Evolutionary conservation across 2,888 invertebrate species (phyloP).

Genomic region (Tenthredo scrophulariae): DNA sequence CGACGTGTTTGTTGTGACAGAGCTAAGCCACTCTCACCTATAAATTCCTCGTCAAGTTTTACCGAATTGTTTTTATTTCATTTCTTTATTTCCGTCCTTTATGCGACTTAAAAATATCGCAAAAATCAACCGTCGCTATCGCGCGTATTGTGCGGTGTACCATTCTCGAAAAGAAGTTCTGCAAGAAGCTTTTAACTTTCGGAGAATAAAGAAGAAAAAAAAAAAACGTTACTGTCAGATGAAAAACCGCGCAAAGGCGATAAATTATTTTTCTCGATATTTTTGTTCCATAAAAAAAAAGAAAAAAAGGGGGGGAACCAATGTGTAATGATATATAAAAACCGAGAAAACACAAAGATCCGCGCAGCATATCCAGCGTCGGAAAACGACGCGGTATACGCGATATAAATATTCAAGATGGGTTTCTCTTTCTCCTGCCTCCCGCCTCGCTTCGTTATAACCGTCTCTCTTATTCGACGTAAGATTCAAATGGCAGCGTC

Average conservation of each 20-base stretch:
- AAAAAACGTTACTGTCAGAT: not conserved
- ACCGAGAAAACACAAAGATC: slow-evolving; percentile 43
- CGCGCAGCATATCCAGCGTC: slow-evolving; percentile 49
- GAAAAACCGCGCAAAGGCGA: not conserved
- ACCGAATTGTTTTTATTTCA: not conserved
- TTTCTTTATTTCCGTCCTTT: not conserved
- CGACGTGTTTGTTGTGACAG: slow-evolving; percentile 72
- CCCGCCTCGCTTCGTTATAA: slow-evolving; percentile 31
- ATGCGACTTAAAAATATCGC: not conserved
- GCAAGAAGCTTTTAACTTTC: not conserved
- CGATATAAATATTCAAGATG: slow-evolving; percentile 73
- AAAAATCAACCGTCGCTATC: too few relatives aligned
- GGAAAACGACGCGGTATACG: slow-evolving; percentile 58
- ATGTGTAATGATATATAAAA: not conserved
- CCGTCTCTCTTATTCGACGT: slow-evolving; percentile 30
- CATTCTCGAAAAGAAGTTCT: not conserved
- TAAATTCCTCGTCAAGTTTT: slow-evolving; percentile 62
- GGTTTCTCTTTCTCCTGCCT: slow-evolving; percentile 61
- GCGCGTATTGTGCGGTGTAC: not conserved
- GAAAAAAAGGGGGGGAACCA: not conserved
- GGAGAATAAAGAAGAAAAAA: not conserved
- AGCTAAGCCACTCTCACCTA: slow-evolving; percentile 64
- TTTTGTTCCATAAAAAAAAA: not conserved
- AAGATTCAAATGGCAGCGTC: slow-evolving; percentile 3
- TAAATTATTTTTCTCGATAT: not conserved